These are phyloP conservation scores for Pontoporia blainvillei DNA, from an alignment of 2,113 vertebrate species.

Conservation along the genomic window DNA sequence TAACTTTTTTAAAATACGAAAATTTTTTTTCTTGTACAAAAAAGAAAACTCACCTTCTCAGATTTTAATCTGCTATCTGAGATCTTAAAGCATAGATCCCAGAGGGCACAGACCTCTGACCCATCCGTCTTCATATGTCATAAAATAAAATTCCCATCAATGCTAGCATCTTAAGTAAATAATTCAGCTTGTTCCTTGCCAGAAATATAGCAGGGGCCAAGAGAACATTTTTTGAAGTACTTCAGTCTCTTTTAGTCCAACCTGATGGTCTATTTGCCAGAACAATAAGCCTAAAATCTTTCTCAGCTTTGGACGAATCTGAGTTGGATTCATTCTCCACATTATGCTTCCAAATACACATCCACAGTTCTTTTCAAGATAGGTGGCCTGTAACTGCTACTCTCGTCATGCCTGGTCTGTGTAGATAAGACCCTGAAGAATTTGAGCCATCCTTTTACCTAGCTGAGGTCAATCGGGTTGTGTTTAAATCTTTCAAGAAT, in stretches of 20 bases:
- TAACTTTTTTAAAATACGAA: neutral
- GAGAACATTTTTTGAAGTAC: neutral
- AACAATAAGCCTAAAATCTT: neutral
- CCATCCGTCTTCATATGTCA: neutral
- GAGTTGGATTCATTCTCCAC: neutral
- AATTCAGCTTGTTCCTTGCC: neutral
- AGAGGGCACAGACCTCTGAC: neutral
- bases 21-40: neutral
- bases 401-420: neutral
- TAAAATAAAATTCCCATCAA: neutral
- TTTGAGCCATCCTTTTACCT: neutral
- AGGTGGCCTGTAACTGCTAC: neutral
- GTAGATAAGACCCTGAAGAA: neutral
- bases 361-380: neutral
- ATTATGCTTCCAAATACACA: neutral
- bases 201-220: neutral
- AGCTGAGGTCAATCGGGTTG: neutral
- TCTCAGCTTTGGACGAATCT: neutral
- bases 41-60: neutral
- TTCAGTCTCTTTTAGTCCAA: neutral
- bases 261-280: neutral
- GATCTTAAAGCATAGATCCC: neutral
- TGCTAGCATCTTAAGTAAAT: neutral
- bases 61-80: neutral
- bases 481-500: neutral